Conservation (phyloP, 2,113 vertebrate species). For the Lathamus discolor region DNA sequence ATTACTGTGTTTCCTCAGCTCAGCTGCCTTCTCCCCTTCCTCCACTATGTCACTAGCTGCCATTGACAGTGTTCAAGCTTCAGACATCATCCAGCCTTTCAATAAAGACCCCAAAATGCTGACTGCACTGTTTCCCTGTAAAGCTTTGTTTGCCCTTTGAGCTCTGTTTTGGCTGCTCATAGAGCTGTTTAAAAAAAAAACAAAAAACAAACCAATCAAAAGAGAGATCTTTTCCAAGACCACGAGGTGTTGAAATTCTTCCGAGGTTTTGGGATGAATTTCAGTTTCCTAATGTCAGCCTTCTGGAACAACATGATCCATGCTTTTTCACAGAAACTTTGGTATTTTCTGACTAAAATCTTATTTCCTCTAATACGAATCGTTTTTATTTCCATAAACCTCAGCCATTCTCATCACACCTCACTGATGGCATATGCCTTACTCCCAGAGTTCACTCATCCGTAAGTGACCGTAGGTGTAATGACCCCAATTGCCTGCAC, state of each 20-base stretch:
- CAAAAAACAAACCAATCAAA: neutral
- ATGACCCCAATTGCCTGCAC: neutral
- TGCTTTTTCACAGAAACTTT: neutral
- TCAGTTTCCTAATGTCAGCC: neutral
- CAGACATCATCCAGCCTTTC: neutral
- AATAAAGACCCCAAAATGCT: neutral
- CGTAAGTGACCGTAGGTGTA: neutral
- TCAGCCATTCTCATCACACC: neutral
- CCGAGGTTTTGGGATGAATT: neutral
- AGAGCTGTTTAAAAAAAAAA: neutral
- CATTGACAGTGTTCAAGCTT: neutral
- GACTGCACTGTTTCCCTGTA: neutral
- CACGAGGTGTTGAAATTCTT: neutral
- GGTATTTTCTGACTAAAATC: neutral
- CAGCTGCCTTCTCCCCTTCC: neutral
- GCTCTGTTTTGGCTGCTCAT: neutral
- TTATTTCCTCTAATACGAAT: neutral
- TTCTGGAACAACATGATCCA: neutral
- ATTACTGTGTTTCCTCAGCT: no score
- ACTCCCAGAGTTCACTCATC: neutral
- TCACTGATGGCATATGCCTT: neutral
- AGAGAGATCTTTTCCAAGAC: neutral
- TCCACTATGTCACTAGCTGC: neutral
- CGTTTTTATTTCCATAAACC: neutral
- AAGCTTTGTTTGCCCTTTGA: neutral